These are phyloP conservation scores for Amblyopsis rosae DNA, from an alignment of 2,113 vertebrate genomes.

Conservation along the genomic window DNA sequence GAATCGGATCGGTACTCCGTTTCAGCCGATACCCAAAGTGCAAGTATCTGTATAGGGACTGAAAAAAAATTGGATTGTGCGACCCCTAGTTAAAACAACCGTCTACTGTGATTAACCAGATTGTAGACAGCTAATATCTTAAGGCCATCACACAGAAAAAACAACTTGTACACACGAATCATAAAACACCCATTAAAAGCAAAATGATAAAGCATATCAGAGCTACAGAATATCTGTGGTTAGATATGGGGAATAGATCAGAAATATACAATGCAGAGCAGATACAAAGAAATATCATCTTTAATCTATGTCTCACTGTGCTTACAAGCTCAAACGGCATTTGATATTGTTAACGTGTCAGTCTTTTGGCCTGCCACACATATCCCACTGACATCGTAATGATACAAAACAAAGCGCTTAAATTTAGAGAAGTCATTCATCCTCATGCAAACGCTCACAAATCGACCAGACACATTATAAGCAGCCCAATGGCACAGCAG, in stretches of 20 bases:
- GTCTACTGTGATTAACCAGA: too few species aligned
- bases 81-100: too few species aligned
- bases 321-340: conserved; percentile 3
- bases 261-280: not conserved
- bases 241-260: conserved; percentile 1
- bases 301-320: conserved; percentile 35
- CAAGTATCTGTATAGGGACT: too few species aligned
- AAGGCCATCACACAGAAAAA: too few species aligned
- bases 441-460: conserved; percentile 23
- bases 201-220: too few species aligned
- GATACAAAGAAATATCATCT: conserved; percentile 30
- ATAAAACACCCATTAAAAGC: too few species aligned
- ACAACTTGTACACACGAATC: too few species aligned
- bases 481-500: conserved; percentile 32
- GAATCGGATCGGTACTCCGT: too few species aligned
- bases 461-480: conserved; percentile 21
- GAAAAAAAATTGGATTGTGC: too few species aligned
- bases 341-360: conserved; percentile 3
- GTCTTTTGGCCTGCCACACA: conserved; percentile 2
- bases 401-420: not conserved
- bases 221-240: too few species aligned
- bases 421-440: not conserved
- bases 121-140: too few species aligned
- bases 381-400: not conserved
- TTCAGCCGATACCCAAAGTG: too few species aligned